Base-by-base conservation (phyloP, 2,113 vertebrate species). In the Oryzias curvinotus region DNA sequence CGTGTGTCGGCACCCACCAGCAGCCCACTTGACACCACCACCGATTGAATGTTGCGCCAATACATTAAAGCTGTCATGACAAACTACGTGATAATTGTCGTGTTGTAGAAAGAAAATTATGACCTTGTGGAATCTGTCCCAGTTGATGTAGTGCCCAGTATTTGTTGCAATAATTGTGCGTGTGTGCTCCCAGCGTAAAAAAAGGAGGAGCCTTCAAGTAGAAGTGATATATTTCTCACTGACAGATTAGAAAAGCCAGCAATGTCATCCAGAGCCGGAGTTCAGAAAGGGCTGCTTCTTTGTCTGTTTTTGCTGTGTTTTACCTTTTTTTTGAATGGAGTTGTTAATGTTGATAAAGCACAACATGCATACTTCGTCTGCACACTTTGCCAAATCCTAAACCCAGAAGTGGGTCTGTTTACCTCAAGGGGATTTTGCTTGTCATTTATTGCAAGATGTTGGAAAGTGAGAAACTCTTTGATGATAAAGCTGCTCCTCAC, bases 381-480 rank as follows among this genome's bases (percentile, higher is more conserved):
- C 66, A 54, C 0, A 19, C 65, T 43, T 68, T 15, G 2, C 54
- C 36, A 25, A 54, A 65, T 75, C 47, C 65, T 77, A 71, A 85
- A 72, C 72, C 30, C 49, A 41, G 14, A 66, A 76, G 68, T 17
- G 42, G 17, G 26, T 76, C 28, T 82, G 36, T 77, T 82, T 74
- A 76, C 82, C 78, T 86, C 54, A 53, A 78, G 71, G 68, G 78
- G 77, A 85, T 85, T 86, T 81, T 57, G 56, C 65, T 81, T 83
- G 84, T 81, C 78, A 61, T 72, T 68, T 47, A 43, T 62, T 49
- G 59, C 65, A 54, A 62, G 54, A 58, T 58, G 69, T 19, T 46
- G 63, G 61, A 54, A 65, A 66, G 53, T 49, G 52, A 58, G 74
- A 41, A 47, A 8, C 51, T 75, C 80, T 88, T 85, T 86, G 82